phyloP scores from a whole-genome alignment of 1,140 invertebrate genomes.

The Zaprionus kolodkinae region DNA sequence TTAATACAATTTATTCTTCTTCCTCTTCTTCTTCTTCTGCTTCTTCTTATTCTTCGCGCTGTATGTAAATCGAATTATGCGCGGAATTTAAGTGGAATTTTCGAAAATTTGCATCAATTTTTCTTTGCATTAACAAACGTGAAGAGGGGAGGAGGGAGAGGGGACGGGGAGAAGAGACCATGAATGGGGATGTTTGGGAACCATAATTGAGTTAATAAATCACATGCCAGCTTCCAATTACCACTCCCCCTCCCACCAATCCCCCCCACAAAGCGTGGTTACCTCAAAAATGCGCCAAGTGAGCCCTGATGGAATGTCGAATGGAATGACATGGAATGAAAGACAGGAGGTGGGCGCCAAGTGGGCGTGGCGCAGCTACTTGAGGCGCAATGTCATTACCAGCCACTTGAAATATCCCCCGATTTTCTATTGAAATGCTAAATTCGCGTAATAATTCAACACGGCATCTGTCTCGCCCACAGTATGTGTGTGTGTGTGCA shows the following conservation, averaged over 20 bases:
- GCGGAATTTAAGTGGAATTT: conserved; percentile 70
- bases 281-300: conserved; percentile 59
- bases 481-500: conserved; percentile 6
- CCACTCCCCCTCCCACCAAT: conserved; percentile 27
- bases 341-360: background rate
- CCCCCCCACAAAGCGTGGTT: conserved; percentile 24
- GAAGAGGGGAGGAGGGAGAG: background rate
- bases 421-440: conserved; percentile 76
- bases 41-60: background rate
- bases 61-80: conserved; percentile 71
- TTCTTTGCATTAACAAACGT: conserved; percentile 60
- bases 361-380: conserved; percentile 22
- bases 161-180: too few relatives aligned
- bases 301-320: conserved; percentile 19
- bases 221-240: conserved; percentile 75
- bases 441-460: conserved; percentile 71
- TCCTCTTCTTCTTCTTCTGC: background rate
- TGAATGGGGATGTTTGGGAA: conserved; percentile 27
- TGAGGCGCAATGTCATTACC: conserved; percentile 68
- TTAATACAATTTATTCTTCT: conserved; percentile 50
- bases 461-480: background rate
- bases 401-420: conserved; percentile 73
- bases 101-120: conserved; percentile 72
- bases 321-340: background rate
- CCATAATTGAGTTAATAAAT: conserved; percentile 76